Evolutionary conservation across 2,888 invertebrate species (phyloP).

Genomic region (Zhuqinia jingwanae): DNA sequence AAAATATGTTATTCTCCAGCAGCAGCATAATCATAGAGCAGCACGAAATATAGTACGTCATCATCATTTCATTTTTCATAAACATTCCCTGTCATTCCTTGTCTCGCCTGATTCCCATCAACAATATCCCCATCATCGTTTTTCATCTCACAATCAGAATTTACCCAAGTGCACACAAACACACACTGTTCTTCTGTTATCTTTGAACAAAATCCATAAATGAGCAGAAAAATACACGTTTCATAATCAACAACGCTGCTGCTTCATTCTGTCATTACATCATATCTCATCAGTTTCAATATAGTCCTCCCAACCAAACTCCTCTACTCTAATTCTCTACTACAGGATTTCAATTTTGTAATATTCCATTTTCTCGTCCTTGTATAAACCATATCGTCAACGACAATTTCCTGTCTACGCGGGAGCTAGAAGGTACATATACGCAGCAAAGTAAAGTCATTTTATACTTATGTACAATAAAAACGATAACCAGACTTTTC

Average conservation of each 20-base stretch:
- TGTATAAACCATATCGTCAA: background rate
- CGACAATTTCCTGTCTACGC: too few species aligned
- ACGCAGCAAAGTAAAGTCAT: too few species aligned
- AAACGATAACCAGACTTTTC: background rate
- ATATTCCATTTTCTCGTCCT: background rate
- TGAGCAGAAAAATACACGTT: background rate
- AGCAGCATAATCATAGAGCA: background rate
- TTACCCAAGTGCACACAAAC: background rate
- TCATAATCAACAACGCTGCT: slow-evolving; percentile 15
- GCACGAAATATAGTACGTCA: background rate
- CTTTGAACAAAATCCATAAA: slow-evolving; percentile 3
- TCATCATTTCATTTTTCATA: background rate
- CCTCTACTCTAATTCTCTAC: too few species aligned
- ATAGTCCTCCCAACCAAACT: background rate
- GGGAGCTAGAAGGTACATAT: too few species aligned
- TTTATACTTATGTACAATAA: background rate
- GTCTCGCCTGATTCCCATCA: slow-evolving; percentile 13
- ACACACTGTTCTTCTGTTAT: too few species aligned
- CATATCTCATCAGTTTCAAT: background rate
- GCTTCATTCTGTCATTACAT: background rate
- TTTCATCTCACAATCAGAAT: background rate
- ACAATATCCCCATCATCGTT: background rate
- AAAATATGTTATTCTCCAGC: background rate
- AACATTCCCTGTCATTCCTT: background rate
- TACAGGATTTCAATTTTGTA: background rate